Percentiles rank a stretch among this genome's conserved stretches.
phyloP scores from a whole-genome alignment of 2,888 invertebrate species.

The Iphiclides podalirius region DNA sequence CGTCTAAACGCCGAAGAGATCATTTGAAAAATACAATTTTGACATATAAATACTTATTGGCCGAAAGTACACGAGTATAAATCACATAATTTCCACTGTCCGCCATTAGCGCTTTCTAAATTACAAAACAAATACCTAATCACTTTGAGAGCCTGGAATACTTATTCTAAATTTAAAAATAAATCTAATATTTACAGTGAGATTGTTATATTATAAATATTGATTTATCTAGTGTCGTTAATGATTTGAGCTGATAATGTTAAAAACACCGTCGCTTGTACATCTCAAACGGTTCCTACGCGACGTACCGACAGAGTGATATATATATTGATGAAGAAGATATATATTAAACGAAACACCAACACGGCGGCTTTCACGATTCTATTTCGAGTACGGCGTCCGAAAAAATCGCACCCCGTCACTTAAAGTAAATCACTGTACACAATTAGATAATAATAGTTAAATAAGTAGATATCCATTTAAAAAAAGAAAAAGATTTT shows the following conservation, averaged over 20 bases:
- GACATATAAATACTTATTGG: slow-evolving; percentile 69
- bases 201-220: slow-evolving; percentile 71
- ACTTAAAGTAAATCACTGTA: slow-evolving; percentile 53
- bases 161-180: slow-evolving; percentile 62
- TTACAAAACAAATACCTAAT: slow-evolving; percentile 57
- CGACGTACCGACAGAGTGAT: slow-evolving; percentile 32
- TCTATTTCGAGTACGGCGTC: slow-evolving; percentile 39
- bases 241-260: slow-evolving; percentile 72
- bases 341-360: slow-evolving; percentile 9
- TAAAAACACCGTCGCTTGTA: slow-evolving; percentile 43
- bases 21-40: slow-evolving; percentile 78
- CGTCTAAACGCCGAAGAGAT: slow-evolving; percentile 75
- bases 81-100: slow-evolving; percentile 56
- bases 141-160: slow-evolving; percentile 80
- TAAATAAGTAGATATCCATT: slow-evolving; percentile 63
- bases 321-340: slow-evolving; percentile 26
- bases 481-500: slow-evolving; percentile 51
- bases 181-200: slow-evolving; percentile 75
- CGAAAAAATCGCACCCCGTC: slow-evolving; percentile 42
- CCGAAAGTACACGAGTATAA: slow-evolving; percentile 69
- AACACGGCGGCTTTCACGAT: slow-evolving; percentile 35
- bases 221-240: slow-evolving; percentile 75
- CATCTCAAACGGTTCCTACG: slow-evolving; percentile 39
- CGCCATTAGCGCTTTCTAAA: slow-evolving; percentile 63
- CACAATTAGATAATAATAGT: slow-evolving; percentile 51